These are phyloP conservation scores for Iselma pallidipennis DNA, from an alignment of 2,888 invertebrate genomes.

Conservation along the genomic window DNA sequence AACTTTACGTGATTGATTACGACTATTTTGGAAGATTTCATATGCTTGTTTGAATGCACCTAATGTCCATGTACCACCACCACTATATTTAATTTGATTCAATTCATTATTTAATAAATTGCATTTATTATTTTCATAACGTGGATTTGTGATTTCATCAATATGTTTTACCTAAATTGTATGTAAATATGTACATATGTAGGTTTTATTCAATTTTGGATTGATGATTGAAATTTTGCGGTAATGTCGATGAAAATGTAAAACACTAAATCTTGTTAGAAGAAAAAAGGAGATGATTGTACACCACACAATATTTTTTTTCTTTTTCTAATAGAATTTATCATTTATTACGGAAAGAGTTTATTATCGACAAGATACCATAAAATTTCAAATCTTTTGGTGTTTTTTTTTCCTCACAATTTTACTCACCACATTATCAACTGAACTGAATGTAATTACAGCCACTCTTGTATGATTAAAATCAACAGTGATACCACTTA, in stretches of 20 bases:
- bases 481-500: conserved; percentile 69
- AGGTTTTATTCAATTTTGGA: no score
- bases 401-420: neutral
- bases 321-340: no score
- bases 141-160: conserved; percentile 63
- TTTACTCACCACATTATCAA: conserved; percentile 59
- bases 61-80: conserved; percentile 70
- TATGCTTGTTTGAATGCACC: conserved; percentile 68
- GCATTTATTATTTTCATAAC: conserved; percentile 65
- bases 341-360: no score
- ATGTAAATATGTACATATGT: no score
- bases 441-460: conserved; percentile 68
- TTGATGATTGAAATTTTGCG: no score
- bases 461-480: conserved; percentile 66
- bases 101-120: conserved; percentile 64
- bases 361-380: no score
- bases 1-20: conserved; percentile 61
- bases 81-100: conserved; percentile 63
- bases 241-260: no score
- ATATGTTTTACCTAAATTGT: conserved; percentile 57
- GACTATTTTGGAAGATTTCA: conserved; percentile 57
- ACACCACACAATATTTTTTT: no score
- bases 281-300: no score
- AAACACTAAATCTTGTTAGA: no score
- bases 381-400: neutral